These are phyloP conservation scores for Thyatira batis DNA, from an alignment of 2,888 invertebrate species.

Conservation along the genomic window DNA sequence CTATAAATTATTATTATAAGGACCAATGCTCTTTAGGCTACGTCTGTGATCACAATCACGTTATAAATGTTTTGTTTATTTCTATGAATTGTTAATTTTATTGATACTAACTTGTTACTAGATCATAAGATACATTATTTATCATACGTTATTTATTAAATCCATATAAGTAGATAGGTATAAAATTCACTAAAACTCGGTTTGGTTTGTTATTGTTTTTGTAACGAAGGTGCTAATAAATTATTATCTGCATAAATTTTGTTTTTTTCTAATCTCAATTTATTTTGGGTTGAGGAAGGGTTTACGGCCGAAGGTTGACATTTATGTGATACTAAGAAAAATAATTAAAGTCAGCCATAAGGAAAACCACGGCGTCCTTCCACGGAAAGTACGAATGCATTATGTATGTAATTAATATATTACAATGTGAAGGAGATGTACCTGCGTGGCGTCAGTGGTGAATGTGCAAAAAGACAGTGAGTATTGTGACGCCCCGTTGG, in stretches of 20 bases:
- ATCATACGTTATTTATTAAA: neutral
- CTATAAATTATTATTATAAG: constrained; percentile 9
- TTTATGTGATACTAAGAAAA: neutral
- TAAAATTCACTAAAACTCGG: neutral
- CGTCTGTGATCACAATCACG: constrained; percentile 73
- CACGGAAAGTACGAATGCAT: neutral
- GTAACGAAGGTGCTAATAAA: constrained; percentile 1
- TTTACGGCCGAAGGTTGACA: neutral
- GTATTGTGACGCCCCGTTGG: constrained; percentile 45
- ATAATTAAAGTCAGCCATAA: neutral
- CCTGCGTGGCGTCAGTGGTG: constrained; percentile 17
- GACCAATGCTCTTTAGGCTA: constrained; percentile 71
- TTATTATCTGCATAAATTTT: neutral
- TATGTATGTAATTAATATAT: neutral
- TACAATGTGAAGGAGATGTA: constrained; percentile 2
- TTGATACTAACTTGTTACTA: constrained; percentile 27
- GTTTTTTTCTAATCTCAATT: constrained; percentile 2
- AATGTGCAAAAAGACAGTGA: constrained; percentile 44
- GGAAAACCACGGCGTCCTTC: neutral
- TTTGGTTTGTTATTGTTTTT: neutral
- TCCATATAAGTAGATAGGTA: neutral
- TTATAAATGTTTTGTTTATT: constrained; percentile 41
- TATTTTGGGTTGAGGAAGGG: neutral
- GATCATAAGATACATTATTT: constrained; percentile 4
- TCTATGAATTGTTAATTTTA: constrained; percentile 18